These are phyloP conservation scores for Octopus sinensis DNA, from an alignment of 1,140 invertebrate species.

Conservation along the genomic window DNA sequence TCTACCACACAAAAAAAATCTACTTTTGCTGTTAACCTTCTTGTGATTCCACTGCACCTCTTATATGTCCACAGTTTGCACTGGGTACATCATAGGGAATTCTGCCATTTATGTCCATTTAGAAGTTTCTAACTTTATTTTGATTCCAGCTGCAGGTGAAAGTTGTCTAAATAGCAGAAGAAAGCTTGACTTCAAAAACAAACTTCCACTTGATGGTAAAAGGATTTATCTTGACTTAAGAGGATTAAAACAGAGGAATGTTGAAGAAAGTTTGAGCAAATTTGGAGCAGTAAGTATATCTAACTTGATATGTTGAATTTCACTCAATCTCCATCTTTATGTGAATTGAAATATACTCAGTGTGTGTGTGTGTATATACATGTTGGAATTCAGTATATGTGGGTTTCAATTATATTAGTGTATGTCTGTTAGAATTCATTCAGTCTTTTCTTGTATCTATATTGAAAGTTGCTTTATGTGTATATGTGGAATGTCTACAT, in stretches of 20 bases:
- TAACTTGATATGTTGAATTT: background rate
- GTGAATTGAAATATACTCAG: background rate
- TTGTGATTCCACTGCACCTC: no score
- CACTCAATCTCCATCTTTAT: background rate
- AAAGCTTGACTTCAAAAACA: background rate
- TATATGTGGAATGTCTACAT: background rate
- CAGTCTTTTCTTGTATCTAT: background rate
- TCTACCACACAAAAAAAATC: no score
- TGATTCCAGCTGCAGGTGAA: background rate
- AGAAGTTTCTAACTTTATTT: background rate
- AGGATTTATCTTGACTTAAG: background rate
- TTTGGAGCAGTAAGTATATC: conserved; percentile 5
- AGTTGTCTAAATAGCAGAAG: background rate
- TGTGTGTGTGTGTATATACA: background rate
- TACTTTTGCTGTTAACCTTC: no score
- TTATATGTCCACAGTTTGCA: no score
- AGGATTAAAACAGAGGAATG: background rate
- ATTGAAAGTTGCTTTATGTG: background rate
- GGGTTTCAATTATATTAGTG: background rate
- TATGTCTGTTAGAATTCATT: background rate
- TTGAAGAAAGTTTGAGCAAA: background rate
- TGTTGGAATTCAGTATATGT: background rate
- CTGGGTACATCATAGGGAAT: no score
- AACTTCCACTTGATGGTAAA: background rate
- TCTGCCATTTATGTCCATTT: no score